These are phyloP conservation scores for Aphis craccivora DNA, from an alignment of 1,140 invertebrate species.

Conservation along the genomic window DNA sequence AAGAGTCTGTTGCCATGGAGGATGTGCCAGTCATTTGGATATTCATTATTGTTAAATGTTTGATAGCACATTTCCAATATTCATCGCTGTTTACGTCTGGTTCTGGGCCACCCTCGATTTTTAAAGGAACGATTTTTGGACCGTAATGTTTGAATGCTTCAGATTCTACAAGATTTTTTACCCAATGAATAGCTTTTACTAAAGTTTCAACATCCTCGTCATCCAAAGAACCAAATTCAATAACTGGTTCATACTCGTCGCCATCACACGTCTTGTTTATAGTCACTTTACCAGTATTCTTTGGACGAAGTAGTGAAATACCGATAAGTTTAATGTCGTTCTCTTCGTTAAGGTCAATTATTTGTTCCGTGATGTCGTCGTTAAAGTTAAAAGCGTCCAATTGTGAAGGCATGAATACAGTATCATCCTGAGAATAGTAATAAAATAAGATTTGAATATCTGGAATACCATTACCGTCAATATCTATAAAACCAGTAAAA, in stretches of 20 bases:
- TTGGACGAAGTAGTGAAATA: constrained; percentile 66
- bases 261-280: constrained; percentile 62
- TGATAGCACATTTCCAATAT: constrained; percentile 63
- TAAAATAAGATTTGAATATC: constrained; percentile 32
- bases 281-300: constrained; percentile 66
- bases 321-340: constrained; percentile 68
- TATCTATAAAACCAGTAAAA: constrained; percentile 44
- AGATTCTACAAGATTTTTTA: constrained; percentile 61
- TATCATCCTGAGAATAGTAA: constrained; percentile 45
- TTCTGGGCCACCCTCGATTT: constrained; percentile 64
- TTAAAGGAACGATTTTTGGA: constrained; percentile 69
- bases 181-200: constrained; percentile 62
- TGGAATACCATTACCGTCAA: not conserved
- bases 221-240: constrained; percentile 69
- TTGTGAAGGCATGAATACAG: constrained; percentile 46
- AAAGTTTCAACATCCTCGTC: constrained; percentile 59
- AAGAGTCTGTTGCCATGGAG: constrained; percentile 61
- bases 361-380: constrained; percentile 75
- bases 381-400: constrained; percentile 65
- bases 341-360: constrained; percentile 65
- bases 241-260: constrained; percentile 68
- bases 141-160: constrained; percentile 61
- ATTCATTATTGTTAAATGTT: constrained; percentile 61
- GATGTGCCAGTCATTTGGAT: constrained; percentile 62
- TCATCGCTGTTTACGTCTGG: constrained; percentile 57